Evolutionary conservation across 2,113 vertebrate genomes (phyloP).

Genomic region (Dicentrarchus labrax): DNA sequence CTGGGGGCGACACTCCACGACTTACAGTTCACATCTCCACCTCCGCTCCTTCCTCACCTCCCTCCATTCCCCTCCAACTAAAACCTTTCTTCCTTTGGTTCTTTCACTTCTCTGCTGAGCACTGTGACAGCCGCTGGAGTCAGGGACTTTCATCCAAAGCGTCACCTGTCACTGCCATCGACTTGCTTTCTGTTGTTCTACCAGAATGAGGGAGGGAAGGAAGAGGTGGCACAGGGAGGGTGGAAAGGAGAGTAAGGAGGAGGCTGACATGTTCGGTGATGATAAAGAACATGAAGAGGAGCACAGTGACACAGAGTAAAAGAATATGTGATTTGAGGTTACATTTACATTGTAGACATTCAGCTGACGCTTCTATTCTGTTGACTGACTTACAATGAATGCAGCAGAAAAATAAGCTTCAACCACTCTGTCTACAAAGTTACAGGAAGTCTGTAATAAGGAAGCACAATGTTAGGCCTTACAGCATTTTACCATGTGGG

Average conservation of each 20-base stretch:
- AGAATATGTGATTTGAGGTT: conserved; percentile 41
- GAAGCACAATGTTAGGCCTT: not conserved
- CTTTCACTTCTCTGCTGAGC: conserved; percentile 43
- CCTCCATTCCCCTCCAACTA: conserved; percentile 48
- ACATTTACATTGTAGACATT: conserved; percentile 57
- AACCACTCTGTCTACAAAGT: not conserved
- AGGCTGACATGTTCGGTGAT: conserved; percentile 44
- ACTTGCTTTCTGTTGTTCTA: conserved; percentile 59
- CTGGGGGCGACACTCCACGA: conserved; percentile 45
- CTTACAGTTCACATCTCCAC: conserved; percentile 56
- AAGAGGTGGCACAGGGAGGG: not conserved
- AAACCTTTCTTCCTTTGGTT: conserved; percentile 56
- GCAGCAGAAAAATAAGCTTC: conserved; percentile 21
- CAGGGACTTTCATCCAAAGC: conserved; percentile 64
- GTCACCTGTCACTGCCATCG: conserved; percentile 63
- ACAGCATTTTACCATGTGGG: not conserved
- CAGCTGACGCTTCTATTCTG: conserved; percentile 32
- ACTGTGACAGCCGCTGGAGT: conserved; percentile 58
- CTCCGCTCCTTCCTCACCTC: conserved; percentile 45
- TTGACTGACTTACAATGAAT: conserved; percentile 30
- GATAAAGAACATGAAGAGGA: conserved; percentile 50
- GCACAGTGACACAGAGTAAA: conserved; percentile 36
- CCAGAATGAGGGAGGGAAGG: conserved; percentile 36
- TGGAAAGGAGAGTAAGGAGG: conserved; percentile 2
- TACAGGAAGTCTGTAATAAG: not conserved